Evolutionary conservation across 2,113 vertebrate genomes (phyloP).

Genomic region (Numida meleagris): DNA sequence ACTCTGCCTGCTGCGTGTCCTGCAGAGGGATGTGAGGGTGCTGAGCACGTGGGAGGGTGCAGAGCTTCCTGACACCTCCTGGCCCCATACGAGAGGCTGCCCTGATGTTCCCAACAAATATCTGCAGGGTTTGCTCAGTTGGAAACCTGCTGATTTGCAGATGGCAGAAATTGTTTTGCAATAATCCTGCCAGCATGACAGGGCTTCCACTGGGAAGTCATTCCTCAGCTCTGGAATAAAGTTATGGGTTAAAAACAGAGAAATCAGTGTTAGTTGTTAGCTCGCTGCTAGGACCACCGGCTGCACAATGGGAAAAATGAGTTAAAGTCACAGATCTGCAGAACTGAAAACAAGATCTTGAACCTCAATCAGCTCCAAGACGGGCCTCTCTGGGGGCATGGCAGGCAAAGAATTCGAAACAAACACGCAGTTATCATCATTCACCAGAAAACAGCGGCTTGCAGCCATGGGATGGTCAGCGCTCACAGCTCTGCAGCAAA

Average conservation of each 20-base stretch:
- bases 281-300: neutral
- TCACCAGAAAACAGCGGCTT: constrained; percentile 30
- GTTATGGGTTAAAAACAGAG: neutral
- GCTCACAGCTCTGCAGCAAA: neutral
- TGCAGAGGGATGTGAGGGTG: accelerated
- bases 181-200: neutral
- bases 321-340: constrained; percentile 55
- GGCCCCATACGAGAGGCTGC: neutral
- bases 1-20: accelerated
- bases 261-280: neutral
- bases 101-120: neutral
- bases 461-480: neutral
- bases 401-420: constrained; percentile 48
- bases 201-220: neutral
- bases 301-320: neutral
- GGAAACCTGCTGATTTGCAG: neutral
- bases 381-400: constrained; percentile 45
- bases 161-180: neutral
- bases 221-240: neutral
- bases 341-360: constrained; percentile 11
- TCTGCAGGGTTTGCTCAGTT: neutral
- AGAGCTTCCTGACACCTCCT: neutral
- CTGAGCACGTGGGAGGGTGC: neutral
- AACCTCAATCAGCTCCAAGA: constrained; percentile 46
- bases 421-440: neutral